These are phyloP conservation scores for Sesamia inferens DNA, from an alignment of 2,888 invertebrate species.

Conservation along the genomic window DNA sequence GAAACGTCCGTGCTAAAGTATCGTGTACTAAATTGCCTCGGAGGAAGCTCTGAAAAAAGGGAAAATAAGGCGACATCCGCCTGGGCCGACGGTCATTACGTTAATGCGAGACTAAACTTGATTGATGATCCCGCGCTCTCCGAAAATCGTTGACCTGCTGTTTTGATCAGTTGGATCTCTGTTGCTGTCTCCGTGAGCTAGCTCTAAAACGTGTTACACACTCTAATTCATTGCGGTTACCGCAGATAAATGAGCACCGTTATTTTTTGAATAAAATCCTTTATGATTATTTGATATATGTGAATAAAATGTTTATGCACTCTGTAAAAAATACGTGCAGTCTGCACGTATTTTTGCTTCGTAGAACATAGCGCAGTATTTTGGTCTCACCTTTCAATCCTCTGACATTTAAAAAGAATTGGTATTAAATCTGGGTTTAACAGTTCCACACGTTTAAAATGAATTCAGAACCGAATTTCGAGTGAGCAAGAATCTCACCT, in stretches of 20 bases:
- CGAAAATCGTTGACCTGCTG: conserved; percentile 74
- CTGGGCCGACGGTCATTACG: conserved; percentile 88
- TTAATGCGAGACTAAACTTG: conserved; percentile 90
- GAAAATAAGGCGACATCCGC: conserved; percentile 89
- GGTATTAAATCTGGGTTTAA: conserved; percentile 56
- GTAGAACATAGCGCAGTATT: conserved; percentile 40
- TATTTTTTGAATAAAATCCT: conserved; percentile 12
- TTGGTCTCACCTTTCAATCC: conserved; percentile 49
- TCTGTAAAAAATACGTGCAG: no score
- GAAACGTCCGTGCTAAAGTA: conserved; percentile 83
- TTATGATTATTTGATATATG: conserved; percentile 18
- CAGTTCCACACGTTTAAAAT: conserved; percentile 51
- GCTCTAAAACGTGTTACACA: conserved; percentile 54
- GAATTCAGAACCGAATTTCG: conserved; percentile 42
- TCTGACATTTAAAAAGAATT: conserved; percentile 50
- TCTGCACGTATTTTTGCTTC: conserved; percentile 32
- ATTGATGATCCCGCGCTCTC: conserved; percentile 82
- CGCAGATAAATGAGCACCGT: conserved; percentile 27
- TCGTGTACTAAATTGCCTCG: conserved; percentile 86
- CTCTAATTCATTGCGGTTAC: conserved; percentile 34
- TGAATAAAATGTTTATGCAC: conserved; percentile 21
- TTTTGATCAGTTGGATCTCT: conserved; percentile 66
- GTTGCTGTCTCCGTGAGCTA: conserved; percentile 63
- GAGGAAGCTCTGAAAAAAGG: conserved; percentile 80
- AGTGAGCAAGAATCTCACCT: conserved; percentile 52